Base-by-base conservation (phyloP, 1,140 invertebrate genomes). In the Drosophila sproati region DNA sequence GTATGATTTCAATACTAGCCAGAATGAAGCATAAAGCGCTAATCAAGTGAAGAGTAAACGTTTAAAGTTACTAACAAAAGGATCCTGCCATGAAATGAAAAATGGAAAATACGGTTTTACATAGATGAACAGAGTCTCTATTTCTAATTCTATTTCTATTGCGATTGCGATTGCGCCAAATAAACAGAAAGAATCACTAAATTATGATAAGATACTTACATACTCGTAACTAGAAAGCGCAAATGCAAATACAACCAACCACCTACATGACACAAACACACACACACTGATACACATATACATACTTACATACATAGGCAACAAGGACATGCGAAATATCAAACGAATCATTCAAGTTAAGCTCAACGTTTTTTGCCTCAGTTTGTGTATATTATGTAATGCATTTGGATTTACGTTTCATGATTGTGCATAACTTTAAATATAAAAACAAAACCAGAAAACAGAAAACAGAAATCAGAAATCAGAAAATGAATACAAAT, bases 61-160 rank as follows among this genome's bases (percentile, higher is more conserved):
- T 75, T 52, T 73, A 91, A 91, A 91, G 88, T 91, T 91, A 91
- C 88, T 91, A 91, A 73, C 78, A 83, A 91, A 91, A 83, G 88
- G 88, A 91, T 91, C 88, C 88, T 91, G 88, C 88, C 88, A 91
- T 88, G 10, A 43, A 73, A 83, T 75, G 68, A 70, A 66, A 87
- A 90, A 87, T 78, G 76, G 74, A 83, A 88, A 91, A 77, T 80
- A 87, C 85, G 85, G 85, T 88, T 88, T 88, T 88, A 89, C 86
- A 86, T 59, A 73, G 71, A 88, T 54, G 60, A 41, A 63, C 32
- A 69, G 69, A 79, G 62, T 83, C 69, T 82, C 83, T 88, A 83
- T 83, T 79, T 86, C 82, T 86, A 85, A 54, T 76, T 76, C 68
- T 47, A 81, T 61, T 69, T 55, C 61, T 64, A 72, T 35, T 32